Evolutionary conservation across 1,140 invertebrate species (phyloP), one percentile per base, ranked within the genome.

Genomic region (Microplitis demolitor): DNA sequence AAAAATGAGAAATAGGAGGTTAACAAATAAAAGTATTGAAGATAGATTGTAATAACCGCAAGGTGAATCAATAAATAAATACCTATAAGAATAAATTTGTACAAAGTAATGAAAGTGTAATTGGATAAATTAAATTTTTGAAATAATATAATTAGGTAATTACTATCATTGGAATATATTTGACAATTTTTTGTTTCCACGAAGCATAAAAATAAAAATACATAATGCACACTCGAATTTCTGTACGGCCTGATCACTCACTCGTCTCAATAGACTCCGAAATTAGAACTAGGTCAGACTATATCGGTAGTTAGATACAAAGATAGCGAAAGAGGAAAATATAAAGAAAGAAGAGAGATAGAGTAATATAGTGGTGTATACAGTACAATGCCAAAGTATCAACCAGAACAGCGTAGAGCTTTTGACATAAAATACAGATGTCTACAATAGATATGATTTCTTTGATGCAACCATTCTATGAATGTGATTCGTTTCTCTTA

Each of bases 361-460:
- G 31, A 34, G 3, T 31, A 24, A 60, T 60, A 16, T 39, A 4
- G 34, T 62, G 34, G 58, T 31, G 58, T 61, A 34, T 34, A 71
- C 61, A 61, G 74, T 64, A 78, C 76, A 79, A 78, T 75, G 60
- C 75, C 62, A 34, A 69, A 74, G 35, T 63, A 74, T 75, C 76
- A 74, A 76, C 51, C 66, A 63, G 70, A 51, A 60, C 51, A 69
- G 68, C 50, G 68, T 79, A 74, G 74, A 72, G 69, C 53, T 45
- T 45, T 67, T 33, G 68, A 35, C 73, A 71, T 71, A 78, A 78
- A 79, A 79, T 74, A 76, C 72, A 76, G 51, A 78, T 76, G 56
- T 76, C 72, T 79, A 67, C 51, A 35, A 51, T 73, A 73, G 76
- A 76, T 75, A 77, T 51, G 64, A 74, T 72, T 76, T 71, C 72